Evolutionary conservation across 2,888 invertebrate genomes (phyloP), one percentile per base, ranked within the genome.

Genomic region (Eupithecia centaureata): DNA sequence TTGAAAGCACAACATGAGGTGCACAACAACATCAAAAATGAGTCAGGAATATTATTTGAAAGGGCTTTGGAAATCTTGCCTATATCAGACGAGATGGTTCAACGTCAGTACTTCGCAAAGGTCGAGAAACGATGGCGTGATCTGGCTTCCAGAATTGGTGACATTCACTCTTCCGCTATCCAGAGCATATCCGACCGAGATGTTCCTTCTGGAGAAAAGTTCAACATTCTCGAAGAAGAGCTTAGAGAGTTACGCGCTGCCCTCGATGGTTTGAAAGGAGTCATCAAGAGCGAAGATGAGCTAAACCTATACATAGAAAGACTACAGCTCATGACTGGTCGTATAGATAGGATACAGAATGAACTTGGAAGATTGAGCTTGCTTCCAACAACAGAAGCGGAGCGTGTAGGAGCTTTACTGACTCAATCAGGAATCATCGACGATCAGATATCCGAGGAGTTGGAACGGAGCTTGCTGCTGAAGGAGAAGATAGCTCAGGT

Each of bases 1-100:
- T 87, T 97, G 57, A 97, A 97, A 86, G 97, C 97, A 0, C 97
- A 97, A 78, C 96, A 97, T 79, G 97, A 97, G 91, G 95, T 97
- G 28, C 95, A 97, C 84, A 97, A 96, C 76, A 95, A 95, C 74
- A 94, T 97, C 60, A 95, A 96, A 63, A 95, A 95, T 68, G 96
- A 97, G 76, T 95, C 96, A 0, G 95, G 95, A 22, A 92, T 94
- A 54, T 95, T 95, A 71, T 95, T 97, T 77, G 97, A 97, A 80
- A 96, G 96, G 77, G 95, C 97, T 0, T 85, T 97, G 67, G 95
- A 96, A 83, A 95, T 97, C 7, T 94, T 98, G 54, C 96, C 97
- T 0, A 94, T 97, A n/a, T 95, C 97, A 0, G 97, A 98, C 79
- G 97, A 97, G 88, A 96, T 96, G 94, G 88, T 96, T 0, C 97